Percentiles rank a stretch among this genome's conserved stretches.
Conservation (phyloP, 2,797 vertebrate species). For the Fistularia tabacaria region DNA sequence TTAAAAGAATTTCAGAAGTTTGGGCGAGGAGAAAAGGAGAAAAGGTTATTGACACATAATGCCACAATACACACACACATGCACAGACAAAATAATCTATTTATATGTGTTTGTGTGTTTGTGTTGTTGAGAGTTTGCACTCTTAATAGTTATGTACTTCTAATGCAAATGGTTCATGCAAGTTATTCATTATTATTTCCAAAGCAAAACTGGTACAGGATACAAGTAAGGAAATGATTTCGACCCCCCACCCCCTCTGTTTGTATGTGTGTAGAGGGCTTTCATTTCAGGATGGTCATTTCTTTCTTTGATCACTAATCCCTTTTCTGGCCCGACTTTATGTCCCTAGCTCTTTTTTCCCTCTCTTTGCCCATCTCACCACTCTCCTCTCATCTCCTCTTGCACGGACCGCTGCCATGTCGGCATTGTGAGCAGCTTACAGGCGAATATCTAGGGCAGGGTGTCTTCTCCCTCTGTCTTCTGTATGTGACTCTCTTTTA, state of each 20-base stretch:
- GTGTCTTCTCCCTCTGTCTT: slow-evolving; percentile 32
- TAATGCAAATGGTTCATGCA: slow-evolving; percentile 3
- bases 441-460: slow-evolving; percentile 52
- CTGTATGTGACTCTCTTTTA: slow-evolving; percentile 2
- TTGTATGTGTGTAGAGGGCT: slow-evolving; percentile 12
- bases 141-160: slow-evolving; percentile 36
- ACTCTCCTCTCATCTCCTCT: slow-evolving; percentile 36
- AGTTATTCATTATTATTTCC: slow-evolving; percentile 17
- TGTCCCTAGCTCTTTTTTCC: slow-evolving; percentile 49
- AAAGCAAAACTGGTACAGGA: slow-evolving; percentile 35
- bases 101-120: slow-evolving; percentile 24
- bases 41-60: slow-evolving; percentile 22
- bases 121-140: slow-evolving; percentile 43
- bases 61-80: background rate
- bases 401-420: slow-evolving; percentile 36
- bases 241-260: slow-evolving; percentile 15
- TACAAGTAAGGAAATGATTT: slow-evolving; percentile 51
- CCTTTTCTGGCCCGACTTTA: slow-evolving; percentile 63
- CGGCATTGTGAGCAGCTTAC: slow-evolving; percentile 59
- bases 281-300: slow-evolving; percentile 44
- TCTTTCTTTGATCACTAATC: slow-evolving; percentile 67
- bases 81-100: slow-evolving; percentile 32
- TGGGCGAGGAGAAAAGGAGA: slow-evolving; percentile 5
- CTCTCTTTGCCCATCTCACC: slow-evolving; percentile 41
- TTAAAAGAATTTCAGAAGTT: slow-evolving; percentile 43